Percentiles rank a stretch among this genome's conserved stretches.
phyloP scores from a whole-genome alignment of 1,140 invertebrate species.

The Apis cerana region DNA sequence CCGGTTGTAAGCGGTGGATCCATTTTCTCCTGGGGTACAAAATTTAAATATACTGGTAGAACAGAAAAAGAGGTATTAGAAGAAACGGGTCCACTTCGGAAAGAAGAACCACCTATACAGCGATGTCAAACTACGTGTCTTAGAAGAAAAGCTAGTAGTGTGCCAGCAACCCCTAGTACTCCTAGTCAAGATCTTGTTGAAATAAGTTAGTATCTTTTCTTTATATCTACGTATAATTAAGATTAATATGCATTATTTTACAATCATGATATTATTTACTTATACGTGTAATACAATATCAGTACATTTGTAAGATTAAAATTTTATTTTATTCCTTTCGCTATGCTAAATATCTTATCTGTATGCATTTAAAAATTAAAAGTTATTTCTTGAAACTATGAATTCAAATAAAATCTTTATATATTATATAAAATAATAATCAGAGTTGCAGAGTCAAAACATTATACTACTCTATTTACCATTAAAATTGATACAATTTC shows the following conservation, averaged over 20 bases:
- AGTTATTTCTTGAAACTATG: no score
- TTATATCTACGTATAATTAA: background rate
- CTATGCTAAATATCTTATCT: no score
- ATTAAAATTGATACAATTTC: no score
- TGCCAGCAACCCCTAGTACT: slow-evolving; percentile 92
- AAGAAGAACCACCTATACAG: slow-evolving; percentile 84
- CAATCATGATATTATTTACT: background rate
- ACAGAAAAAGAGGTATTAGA: slow-evolving; percentile 94
- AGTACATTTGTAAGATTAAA: no score
- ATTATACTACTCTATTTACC: no score
- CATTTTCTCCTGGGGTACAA: slow-evolving; percentile 96
- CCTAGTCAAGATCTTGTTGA: slow-evolving; percentile 83
- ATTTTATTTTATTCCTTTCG: no score
- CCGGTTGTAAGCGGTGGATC: slow-evolving; percentile 95
- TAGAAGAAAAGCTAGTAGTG: slow-evolving; percentile 90
- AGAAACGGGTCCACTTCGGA: slow-evolving; percentile 83
- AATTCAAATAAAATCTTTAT: no score
- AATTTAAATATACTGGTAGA: slow-evolving; percentile 94
- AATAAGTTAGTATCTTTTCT: slow-evolving; percentile 75
- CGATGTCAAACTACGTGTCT: slow-evolving; percentile 83
- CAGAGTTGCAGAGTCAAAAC: no score
- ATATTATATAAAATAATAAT: no score
- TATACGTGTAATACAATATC: no score
- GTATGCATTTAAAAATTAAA: no score
- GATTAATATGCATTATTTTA: background rate